Base-by-base conservation (phyloP, 2,888 invertebrate species). In the Cynaeus angustus region DNA sequence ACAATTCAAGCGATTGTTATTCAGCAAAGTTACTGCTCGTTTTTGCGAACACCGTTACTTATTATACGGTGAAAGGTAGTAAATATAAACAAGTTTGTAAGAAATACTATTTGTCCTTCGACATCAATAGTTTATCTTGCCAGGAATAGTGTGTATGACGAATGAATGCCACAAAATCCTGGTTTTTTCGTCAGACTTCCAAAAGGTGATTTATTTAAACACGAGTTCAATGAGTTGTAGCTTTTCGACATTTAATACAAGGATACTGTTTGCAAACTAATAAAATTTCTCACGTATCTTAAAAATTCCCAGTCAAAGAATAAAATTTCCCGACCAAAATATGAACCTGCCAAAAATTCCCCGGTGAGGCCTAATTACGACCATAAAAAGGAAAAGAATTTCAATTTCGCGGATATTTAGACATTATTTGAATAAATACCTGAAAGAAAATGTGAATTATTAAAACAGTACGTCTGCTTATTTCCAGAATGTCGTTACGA, bases 11-110 rank as follows among this genome's bases (percentile, higher is more conserved):
- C 71, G 75, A 75, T 78, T 77, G 74, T 73, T 69, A 78, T 78
- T 78, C 78, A 52, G 70, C 72, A 67, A 72, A 72, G 71, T 73
- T 72, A 71, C 68, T 74, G 74, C 72, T 75, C 74, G 66, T 75
- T 78, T 77, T 75, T 77, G 75, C 77, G 74, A 75, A 74, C 74
- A 75, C 77, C 77, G 77, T 78, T 78, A 78, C 73, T 76, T 74
- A 75, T 76, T 75, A 72, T 72, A 72, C 72, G 75, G 74, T 74
- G 75, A 76, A 77, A 77, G 78, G 77, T 74, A 70, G 73, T 74
- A 73, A 71, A 72, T 71, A 74, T 72, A 67, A 73, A 66, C 66
- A 67, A 67, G 58, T 50, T 58, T 43, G 16, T 26, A 67, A 67
- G 59, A 59, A 67, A 59, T 58, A 67, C 43, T 50, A 45, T 59